These are phyloP conservation scores for Drosophila simulans DNA, from an alignment of 1,140 invertebrate species.

Conservation along the genomic window DNA sequence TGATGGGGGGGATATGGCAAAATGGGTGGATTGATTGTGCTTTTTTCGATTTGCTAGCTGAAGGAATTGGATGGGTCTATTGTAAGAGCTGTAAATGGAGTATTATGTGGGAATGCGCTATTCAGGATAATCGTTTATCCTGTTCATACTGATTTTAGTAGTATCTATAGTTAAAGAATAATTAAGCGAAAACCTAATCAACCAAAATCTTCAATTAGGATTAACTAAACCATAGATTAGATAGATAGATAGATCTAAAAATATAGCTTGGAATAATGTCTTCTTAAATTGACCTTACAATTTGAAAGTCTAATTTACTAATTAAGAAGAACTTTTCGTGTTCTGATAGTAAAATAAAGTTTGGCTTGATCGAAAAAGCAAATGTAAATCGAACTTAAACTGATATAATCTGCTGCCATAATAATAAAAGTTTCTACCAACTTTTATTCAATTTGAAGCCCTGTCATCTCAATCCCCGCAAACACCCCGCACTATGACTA, in stretches of 20 bases:
- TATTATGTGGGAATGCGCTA: constrained; percentile 4
- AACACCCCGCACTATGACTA: constrained; percentile 17
- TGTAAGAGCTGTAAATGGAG: constrained; percentile 31
- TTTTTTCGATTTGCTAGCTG: constrained; percentile 9
- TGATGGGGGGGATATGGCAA: neutral
- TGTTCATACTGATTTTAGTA: neutral
- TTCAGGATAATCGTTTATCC: constrained; percentile 5
- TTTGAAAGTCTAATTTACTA: neutral
- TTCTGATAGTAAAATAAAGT: neutral
- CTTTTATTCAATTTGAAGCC: constrained; percentile 17
- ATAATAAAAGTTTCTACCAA: constrained; percentile 27
- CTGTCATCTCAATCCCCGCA: neutral
- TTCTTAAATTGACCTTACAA: too few species aligned
- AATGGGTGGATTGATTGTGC: constrained; percentile 42
- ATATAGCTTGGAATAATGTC: too few species aligned
- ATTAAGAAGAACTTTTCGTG: neutral
- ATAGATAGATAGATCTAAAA: too few species aligned
- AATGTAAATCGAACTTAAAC: constrained; percentile 17
- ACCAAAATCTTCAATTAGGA: too few species aligned
- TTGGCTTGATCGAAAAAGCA: neutral
- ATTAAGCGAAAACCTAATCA: too few species aligned
- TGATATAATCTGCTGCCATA: constrained; percentile 23
- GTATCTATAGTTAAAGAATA: too few species aligned
- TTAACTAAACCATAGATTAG: too few species aligned
- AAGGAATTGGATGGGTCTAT: constrained; percentile 12